A percentile compares a stretch with the other conserved stretches of the same genome.
Evolutionary conservation across 2,888 invertebrate genomes (phyloP).

Genomic region (Cordilura impudica): DNA sequence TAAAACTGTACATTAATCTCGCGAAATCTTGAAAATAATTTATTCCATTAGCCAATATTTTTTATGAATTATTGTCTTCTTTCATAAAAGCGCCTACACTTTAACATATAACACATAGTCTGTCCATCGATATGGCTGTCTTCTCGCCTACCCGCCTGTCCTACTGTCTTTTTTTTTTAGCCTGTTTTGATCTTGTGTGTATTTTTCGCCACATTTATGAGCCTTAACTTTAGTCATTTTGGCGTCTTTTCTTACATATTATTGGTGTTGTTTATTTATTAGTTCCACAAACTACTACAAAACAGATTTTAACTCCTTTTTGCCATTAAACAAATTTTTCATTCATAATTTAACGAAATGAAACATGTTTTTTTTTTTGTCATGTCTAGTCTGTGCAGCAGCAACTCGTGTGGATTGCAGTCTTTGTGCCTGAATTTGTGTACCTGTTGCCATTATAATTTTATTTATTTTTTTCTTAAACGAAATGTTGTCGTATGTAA

Average conservation of each 20-base stretch:
- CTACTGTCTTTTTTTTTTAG: constrained; percentile 7
- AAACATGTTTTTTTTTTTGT: constrained; percentile 39
- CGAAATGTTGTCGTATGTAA: constrained; percentile 61
- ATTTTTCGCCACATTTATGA: constrained; percentile 17
- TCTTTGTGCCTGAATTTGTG: constrained; percentile 23
- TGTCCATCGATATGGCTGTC: not conserved
- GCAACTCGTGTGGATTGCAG: constrained; percentile 16
- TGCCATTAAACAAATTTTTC: constrained; percentile 50
- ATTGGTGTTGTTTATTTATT: constrained; percentile 26
- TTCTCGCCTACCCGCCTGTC: constrained; percentile 1
- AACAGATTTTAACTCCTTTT: constrained; percentile 18
- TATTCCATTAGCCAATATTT: constrained; percentile 2
- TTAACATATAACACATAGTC: constrained; percentile 11
- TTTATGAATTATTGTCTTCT: constrained; percentile 37
- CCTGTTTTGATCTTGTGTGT: constrained; percentile 7
- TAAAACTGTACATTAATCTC: not conserved
- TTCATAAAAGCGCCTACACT: constrained; percentile 48
- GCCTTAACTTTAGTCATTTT: constrained; percentile 39
- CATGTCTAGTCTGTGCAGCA: constrained; percentile 4
- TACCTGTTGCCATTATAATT: constrained; percentile 56
- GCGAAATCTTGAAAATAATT: not conserved
- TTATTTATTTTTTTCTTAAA: constrained; percentile 35
- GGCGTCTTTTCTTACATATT: constrained; percentile 19
- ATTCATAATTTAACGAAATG: constrained; percentile 61
- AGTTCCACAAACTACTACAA: not conserved